Evolutionary conservation across 2,888 invertebrate species (phyloP).

Genomic region (Drosophila mimica): DNA sequence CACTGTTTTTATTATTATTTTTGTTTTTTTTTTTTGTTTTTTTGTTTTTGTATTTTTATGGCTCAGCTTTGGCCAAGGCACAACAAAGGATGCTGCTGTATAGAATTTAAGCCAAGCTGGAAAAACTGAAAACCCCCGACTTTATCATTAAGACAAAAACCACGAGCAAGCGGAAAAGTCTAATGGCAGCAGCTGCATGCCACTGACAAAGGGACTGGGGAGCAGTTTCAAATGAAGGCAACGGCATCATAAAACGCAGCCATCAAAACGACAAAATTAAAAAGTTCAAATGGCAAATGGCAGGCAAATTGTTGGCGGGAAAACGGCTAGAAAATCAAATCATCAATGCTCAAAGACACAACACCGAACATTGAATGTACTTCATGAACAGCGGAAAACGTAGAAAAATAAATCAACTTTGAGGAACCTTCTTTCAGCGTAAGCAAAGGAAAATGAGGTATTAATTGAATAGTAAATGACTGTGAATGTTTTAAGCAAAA

Average conservation of each 20-base stretch:
- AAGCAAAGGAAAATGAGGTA: background rate
- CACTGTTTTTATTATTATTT: conserved; percentile 51
- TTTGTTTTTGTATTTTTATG: conserved; percentile 46
- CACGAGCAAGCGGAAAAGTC: conserved; percentile 66
- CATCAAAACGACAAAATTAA: conserved; percentile 79
- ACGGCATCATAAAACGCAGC: conserved; percentile 78
- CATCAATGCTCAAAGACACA: conserved; percentile 6
- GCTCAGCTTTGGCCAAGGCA: conserved; percentile 55
- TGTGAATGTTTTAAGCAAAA: background rate
- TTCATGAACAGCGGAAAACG: background rate
- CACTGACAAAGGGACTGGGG: background rate
- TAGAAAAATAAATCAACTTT: background rate
- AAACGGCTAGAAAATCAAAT: conserved; percentile 51
- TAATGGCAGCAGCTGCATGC: conserved; percentile 36
- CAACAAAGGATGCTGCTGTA: conserved; percentile 60
- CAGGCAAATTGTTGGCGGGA: conserved; percentile 67
- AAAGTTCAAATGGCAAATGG: conserved; percentile 77
- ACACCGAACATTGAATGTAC: conserved; percentile 44
- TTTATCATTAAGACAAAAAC: conserved; percentile 75
- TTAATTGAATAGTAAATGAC: background rate
- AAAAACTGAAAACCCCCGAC: conserved; percentile 50
- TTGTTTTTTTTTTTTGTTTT: conserved; percentile 1
- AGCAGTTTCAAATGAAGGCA: conserved; percentile 59
- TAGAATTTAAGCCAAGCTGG: conserved; percentile 36
- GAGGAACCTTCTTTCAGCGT: background rate